phyloP scores from a whole-genome alignment of 53 echinoderm and acorn worm genomes.

The Temnopleurus reevesii region DNA sequence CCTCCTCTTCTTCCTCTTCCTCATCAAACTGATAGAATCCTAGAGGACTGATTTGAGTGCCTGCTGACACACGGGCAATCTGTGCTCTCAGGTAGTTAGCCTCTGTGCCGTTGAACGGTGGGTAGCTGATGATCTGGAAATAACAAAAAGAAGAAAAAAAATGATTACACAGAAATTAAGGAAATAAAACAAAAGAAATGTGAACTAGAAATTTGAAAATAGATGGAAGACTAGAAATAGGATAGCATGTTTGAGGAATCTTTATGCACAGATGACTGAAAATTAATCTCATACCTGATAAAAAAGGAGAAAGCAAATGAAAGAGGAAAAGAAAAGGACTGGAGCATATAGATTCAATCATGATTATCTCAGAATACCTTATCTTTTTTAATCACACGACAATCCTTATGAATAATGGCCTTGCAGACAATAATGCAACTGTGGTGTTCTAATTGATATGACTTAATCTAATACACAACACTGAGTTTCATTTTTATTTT shows the following conservation, averaged over 20 bases:
- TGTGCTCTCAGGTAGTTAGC: conserved; percentile 91
- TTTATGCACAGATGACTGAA: no score
- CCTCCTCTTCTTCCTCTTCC: conserved; percentile 95
- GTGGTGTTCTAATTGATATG: no score
- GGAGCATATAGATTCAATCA: no score
- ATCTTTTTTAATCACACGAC: no score
- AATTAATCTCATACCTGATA: no score
- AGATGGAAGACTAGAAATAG: not conserved
- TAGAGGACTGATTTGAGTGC: conserved; percentile 94
- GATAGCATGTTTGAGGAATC: not conserved
- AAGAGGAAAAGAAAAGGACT: no score
- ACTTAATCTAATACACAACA: no score
- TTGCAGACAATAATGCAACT: no score
- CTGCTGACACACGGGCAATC: conserved; percentile 89
- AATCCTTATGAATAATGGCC: no score
- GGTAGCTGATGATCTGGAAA: conserved; percentile 90
- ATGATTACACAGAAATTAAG: not conserved
- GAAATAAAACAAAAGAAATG: not conserved
- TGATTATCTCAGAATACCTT: no score
- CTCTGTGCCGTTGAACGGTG: conserved; percentile 90
- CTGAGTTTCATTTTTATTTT: no score
- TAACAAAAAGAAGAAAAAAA: not conserved
- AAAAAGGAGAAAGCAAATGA: no score
- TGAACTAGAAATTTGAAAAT: not conserved
- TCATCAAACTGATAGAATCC: conserved; percentile 99